Base-by-base conservation (phyloP, 2,888 invertebrate species). In the Gastrophysa polygoni region DNA sequence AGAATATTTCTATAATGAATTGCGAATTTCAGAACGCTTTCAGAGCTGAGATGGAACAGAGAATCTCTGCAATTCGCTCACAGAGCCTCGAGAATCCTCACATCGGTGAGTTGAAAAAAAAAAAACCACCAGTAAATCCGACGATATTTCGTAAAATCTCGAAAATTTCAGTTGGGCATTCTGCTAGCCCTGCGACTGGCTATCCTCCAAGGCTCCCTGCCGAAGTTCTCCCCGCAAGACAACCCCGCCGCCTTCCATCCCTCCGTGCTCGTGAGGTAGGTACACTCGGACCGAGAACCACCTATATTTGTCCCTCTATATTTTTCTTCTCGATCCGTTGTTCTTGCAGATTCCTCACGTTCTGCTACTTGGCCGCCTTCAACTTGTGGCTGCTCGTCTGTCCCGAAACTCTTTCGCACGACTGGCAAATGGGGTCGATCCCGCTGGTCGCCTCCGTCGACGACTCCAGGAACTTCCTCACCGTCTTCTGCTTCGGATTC, bases 401-500 rank as follows among this genome's bases (percentile, higher is more conserved):
- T 68, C 93, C 94, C 0, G 86, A 87, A 74, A 87, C 87, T 1
- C 84, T 94, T 46, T 91, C 91, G 71, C 93, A 94, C 77, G 95
- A 95, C 81, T 95, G 94, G 94, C 93, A 94, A 83, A 91, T 92
- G 90, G 92, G 92, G 4, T 93, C 92, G n/a, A 88, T 95, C 63
- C 92, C 93, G 20, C 83, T 93, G 63, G 85, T 95, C 69, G 88
- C 90, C 51, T 87, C 87, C 43, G 79, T 89, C n/a, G 85, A 85
- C 73, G 94, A 94, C 77, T 83, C 84, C 1, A 83, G 93, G 71
- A 93, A 93, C 80, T 76, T 91, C 60, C 85, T 90, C 62, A 91
- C 93, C 0, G 85, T 88, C 69, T 84, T 88, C n/a, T 89, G 91
- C 62, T 85, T 90, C 66, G 84, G 87, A 10, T 83, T 88, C 6